These are phyloP conservation scores for Kryptopterus vitreolus DNA, from an alignment of 2,797 vertebrate genomes.

Conservation along the genomic window DNA sequence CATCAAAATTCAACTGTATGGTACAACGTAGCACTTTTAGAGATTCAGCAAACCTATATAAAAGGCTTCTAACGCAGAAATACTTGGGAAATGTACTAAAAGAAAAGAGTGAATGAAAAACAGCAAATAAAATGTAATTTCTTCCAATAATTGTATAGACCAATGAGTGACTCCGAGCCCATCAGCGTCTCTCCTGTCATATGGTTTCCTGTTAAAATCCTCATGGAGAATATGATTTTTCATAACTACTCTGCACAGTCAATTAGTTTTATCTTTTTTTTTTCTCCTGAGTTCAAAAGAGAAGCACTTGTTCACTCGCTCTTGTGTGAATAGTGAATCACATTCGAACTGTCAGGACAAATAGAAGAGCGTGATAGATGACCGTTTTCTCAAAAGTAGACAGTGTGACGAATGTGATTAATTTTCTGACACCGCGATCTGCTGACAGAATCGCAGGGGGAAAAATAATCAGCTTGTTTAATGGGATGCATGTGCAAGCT, in stretches of 20 bases:
- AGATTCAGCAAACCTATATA: too few species aligned
- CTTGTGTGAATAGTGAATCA: conserved; percentile 54
- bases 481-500: conserved; percentile 53
- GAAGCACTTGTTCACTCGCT: conserved; percentile 33
- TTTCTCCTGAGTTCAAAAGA: conserved; percentile 60
- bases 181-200: conserved; percentile 47
- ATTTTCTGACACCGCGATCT: conserved; percentile 68
- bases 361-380: conserved; percentile 70
- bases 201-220: conserved; percentile 47
- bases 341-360: conserved; percentile 55
- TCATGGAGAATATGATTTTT: conserved; percentile 63
- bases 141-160: background rate
- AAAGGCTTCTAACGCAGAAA: background rate
- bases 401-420: conserved; percentile 74
- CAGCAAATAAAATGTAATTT: conserved; percentile 4
- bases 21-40: background rate
- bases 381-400: conserved; percentile 65
- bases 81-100: background rate
- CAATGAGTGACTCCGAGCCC: conserved; percentile 47
- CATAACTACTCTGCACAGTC: conserved; percentile 65
- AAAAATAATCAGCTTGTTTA: conserved; percentile 57
- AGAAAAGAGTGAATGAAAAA: background rate
- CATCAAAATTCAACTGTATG: too few species aligned
- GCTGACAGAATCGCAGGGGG: conserved; percentile 52
- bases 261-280: conserved; percentile 61